These are phyloP conservation scores for Myodes glareolus DNA, from an alignment of 2,113 vertebrate species.

Conservation along the genomic window DNA sequence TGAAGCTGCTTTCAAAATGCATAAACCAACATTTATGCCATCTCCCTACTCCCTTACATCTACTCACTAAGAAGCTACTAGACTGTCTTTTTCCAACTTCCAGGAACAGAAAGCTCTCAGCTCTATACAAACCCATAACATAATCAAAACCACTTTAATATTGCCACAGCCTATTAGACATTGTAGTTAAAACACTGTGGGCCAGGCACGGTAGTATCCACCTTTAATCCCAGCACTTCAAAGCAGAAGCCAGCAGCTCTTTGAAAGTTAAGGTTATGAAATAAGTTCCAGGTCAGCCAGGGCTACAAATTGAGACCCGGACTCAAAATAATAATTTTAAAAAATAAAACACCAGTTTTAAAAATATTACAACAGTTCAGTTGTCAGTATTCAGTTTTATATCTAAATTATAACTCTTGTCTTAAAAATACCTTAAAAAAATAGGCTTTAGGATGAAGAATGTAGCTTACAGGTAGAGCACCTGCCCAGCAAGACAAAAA, in stretches of 20 bases:
- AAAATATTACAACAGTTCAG: conserved; percentile 22
- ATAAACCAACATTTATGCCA: conserved; percentile 36
- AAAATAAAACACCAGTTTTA: conserved; percentile 43
- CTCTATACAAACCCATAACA: background rate
- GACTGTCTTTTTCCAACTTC: conserved; percentile 8
- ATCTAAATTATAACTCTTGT: background rate
- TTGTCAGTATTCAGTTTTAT: conserved; percentile 41
- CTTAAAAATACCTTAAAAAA: conserved; percentile 4
- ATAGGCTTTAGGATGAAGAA: background rate
- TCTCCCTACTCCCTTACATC: conserved; percentile 1
- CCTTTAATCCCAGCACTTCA: background rate
- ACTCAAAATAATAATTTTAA: background rate
- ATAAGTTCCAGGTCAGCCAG: background rate
- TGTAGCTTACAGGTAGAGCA: background rate
- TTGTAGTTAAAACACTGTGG: conserved; percentile 6
- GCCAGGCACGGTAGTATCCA: background rate
- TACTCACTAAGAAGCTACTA: conserved; percentile 25
- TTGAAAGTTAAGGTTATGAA: background rate
- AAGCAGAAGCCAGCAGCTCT: background rate
- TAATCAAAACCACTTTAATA: conserved; percentile 33
- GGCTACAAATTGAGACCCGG: background rate
- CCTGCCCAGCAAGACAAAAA: background rate
- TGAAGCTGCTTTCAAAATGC: conserved; percentile 57
- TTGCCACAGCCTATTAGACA: background rate
- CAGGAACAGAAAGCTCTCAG: background rate